phyloP scores from a whole-genome alignment of 2,888 invertebrate species.

The Dicyrtoma fusca region DNA sequence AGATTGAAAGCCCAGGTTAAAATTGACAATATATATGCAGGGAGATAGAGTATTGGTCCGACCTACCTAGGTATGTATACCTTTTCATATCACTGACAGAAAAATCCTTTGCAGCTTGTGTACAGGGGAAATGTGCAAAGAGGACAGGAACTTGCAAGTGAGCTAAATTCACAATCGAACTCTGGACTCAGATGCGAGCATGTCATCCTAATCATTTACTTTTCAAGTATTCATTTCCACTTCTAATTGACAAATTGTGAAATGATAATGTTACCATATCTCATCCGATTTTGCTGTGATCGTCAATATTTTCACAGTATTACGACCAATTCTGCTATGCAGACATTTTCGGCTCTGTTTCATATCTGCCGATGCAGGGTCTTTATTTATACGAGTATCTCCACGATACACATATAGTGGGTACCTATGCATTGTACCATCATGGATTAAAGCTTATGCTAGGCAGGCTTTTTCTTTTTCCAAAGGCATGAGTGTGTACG shows the following conservation, averaged over 20 bases:
- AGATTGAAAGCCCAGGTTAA: too few species aligned
- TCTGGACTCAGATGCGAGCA: constrained; percentile 23
- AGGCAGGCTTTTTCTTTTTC: too few species aligned
- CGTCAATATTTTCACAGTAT: constrained; percentile 10
- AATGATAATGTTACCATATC: constrained; percentile 11
- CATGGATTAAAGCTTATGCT: too few species aligned
- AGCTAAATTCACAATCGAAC: constrained; percentile 24
- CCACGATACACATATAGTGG: neutral
- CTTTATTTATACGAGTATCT: neutral
- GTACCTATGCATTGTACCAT: neutral
- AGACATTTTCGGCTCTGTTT: neutral
- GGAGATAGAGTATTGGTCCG: too few species aligned
- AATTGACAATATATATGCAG: too few species aligned
- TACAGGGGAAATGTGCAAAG: constrained; percentile 15
- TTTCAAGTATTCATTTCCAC: constrained; percentile 17
- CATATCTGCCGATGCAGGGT: neutral
- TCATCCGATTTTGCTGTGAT: constrained; percentile 18
- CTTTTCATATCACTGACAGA: too few species aligned
- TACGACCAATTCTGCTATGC: neutral
- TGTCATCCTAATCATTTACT: constrained; percentile 12
- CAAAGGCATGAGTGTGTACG: too few species aligned
- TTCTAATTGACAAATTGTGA: constrained; percentile 18
- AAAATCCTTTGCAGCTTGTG: too few species aligned
- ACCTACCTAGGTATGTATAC: too few species aligned
- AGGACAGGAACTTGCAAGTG: constrained; percentile 29